phyloP scores from a whole-genome alignment of 2,113 vertebrate species.

The Cynocephalus volans region DNA sequence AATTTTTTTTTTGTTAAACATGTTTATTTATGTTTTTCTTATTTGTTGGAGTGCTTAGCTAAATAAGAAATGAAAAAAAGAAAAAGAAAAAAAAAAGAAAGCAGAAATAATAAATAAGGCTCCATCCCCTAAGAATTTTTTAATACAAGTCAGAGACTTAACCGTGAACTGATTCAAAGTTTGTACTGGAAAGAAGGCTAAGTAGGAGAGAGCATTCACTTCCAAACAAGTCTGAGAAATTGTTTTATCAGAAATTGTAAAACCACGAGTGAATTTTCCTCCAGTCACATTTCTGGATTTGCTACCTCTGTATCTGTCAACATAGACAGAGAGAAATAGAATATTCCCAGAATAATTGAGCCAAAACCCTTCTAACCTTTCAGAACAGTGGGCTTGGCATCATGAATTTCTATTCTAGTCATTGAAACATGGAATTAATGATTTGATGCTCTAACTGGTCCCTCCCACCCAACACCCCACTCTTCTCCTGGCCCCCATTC shows the following conservation, averaged over 20 bases:
- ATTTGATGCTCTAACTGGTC: background rate
- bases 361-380: background rate
- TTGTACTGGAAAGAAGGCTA: background rate
- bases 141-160: background rate
- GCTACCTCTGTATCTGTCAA: background rate
- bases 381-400: background rate
- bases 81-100: background rate
- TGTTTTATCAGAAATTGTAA: background rate
- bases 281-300: background rate
- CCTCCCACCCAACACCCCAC: accelerated
- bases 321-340: background rate
- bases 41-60: background rate
- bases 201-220: background rate
- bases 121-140: background rate
- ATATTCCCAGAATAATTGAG: background rate
- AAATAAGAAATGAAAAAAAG: background rate
- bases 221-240: background rate
- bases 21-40: constrained; percentile 25
- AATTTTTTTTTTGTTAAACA: constrained; percentile 54
- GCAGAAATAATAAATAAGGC: background rate
- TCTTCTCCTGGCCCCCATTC: background rate
- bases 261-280: background rate
- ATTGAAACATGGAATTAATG: background rate
- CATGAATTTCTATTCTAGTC: background rate
- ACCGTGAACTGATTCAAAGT: background rate